phyloP scores from a whole-genome alignment of 2,797 vertebrate genomes.

The Sebastes kiyomatsui region DNA sequence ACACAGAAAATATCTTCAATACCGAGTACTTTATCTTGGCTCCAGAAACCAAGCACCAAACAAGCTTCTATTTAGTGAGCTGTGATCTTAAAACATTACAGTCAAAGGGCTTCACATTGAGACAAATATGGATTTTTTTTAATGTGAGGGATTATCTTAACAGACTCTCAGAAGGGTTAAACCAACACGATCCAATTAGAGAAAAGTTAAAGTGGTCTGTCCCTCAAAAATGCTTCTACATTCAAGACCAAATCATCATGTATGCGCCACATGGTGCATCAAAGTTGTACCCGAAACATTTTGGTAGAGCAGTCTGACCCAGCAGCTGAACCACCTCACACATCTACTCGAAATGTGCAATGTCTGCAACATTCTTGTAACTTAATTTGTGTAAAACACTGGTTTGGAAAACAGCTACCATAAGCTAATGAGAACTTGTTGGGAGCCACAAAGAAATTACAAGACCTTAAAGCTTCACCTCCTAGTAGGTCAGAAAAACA shows the following conservation, averaged over 20 bases:
- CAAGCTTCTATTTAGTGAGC: neutral
- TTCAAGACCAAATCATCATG: neutral
- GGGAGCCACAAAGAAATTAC: neutral
- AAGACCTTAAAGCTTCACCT: neutral
- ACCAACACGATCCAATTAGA: neutral
- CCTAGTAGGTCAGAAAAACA: neutral
- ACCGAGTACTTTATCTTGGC: neutral
- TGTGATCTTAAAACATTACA: neutral
- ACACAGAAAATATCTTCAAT: neutral
- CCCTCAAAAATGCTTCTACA: neutral
- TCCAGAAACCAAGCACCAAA: neutral
- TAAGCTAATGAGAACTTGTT: neutral
- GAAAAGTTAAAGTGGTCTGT: too few species aligned
- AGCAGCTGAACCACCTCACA: neutral
- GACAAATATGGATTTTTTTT: neutral
- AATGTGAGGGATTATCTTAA: neutral
- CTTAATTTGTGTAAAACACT: neutral
- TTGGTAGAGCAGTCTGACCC: too few species aligned
- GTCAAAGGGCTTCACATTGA: neutral
- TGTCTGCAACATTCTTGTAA: neutral
- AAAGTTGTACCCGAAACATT: too few species aligned
- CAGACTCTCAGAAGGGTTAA: neutral
- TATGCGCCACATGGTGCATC: rapidly evolving
- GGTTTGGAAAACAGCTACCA: neutral
- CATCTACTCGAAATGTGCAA: neutral